phyloP scores from a whole-genome alignment of 92 coral and sea anemone genomes.

The Siderastrea radians region DNA sequence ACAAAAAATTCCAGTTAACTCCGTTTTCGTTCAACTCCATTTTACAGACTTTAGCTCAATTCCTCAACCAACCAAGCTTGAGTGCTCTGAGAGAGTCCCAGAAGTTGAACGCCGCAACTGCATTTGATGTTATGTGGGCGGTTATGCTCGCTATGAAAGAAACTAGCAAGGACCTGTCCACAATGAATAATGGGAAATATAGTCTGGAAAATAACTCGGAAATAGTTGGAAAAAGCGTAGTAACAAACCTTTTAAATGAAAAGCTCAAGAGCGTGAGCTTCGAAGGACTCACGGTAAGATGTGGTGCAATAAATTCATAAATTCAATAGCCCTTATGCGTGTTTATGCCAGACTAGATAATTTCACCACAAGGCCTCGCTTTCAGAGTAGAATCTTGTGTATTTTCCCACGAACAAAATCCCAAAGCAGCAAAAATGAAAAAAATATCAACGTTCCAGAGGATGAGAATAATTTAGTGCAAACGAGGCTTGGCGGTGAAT shows the following conservation, averaged over 20 bases:
- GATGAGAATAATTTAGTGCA: no score
- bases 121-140: slow-evolving; percentile 84
- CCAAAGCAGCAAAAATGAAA: no score
- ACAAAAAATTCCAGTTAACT: no score
- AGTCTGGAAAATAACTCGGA: not conserved
- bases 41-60: slow-evolving; percentile 4
- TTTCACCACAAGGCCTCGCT: no score
- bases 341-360: no score
- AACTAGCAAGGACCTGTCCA: slow-evolving; percentile 12
- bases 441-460: no score
- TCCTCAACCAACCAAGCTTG: not conserved
- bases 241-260: not conserved
- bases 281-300: slow-evolving; percentile 86
- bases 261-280: slow-evolving; percentile 44
- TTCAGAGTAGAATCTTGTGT: no score
- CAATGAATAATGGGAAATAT: not conserved
- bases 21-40: not conserved
- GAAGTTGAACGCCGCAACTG: not conserved
- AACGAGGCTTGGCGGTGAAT: no score
- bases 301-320: not conserved
- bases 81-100: no score
- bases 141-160: slow-evolving; percentile 71
- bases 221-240: not conserved
- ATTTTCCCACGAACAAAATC: no score
- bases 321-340: no score